Base-by-base conservation (phyloP, 2,888 invertebrate genomes). In the Leptinotarsa tumamoca region DNA sequence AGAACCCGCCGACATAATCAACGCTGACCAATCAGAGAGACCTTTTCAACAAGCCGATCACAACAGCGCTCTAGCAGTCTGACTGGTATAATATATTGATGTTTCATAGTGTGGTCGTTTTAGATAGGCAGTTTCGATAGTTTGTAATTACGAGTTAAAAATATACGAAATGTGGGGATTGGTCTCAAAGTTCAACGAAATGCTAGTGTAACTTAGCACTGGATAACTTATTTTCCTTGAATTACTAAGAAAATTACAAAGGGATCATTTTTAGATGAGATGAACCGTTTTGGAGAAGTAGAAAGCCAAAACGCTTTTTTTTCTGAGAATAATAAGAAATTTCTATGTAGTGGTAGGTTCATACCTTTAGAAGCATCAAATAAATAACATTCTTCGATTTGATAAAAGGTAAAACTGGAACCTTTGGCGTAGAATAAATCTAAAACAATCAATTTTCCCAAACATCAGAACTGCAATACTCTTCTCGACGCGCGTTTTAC, bases 1-100 rank as follows among this genome's bases (percentile, higher is more conserved):
- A 87, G 85, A 88, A 87, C 87, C 84, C 86, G 88, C 88, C 88
- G 88, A 88, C 88, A 88, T 86, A 88, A 88, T 88, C 88, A 88
- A 87, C 86, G 85, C 84, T 84, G 87, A 87, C 88, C 88, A 88
- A 88, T 88, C 88, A 87, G 85, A 87, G 85, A 86, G 83, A 86
- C 84, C 84, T 85, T 87, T 87, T 87, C 85, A 86, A 86, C 82
- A 78, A 80, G 80, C 79, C 81, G 83, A 78, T 82, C 81, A 80
- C 83, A 79, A 80, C 80, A 81, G 80, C 80, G 74, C 73, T 78
- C 76, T 73, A 63, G 54, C 68, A 73, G 77, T 73, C 75, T 78
- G 75, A 75, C 78, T 75, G 73, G 68, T 68, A 74, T 77, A 77
- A 76, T 77, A 72, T 74, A 77, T 77, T 54, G 77, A 73, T 76